Percentiles rank a stretch among this genome's conserved stretches.
phyloP scores from a whole-genome alignment of 2,888 invertebrate species.

The Mythimna vitellina region DNA sequence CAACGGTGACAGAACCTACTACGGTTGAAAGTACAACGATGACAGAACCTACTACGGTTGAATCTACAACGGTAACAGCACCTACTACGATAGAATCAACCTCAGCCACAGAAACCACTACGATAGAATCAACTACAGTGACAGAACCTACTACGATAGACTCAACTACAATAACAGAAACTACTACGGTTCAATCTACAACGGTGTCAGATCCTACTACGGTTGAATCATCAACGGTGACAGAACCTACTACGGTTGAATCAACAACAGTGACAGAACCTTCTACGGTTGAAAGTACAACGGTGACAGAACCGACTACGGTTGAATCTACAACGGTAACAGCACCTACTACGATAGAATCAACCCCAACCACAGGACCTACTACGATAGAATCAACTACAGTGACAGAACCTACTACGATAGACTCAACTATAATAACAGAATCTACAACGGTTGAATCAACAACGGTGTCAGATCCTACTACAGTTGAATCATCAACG shows the following conservation, averaged over 20 bases:
- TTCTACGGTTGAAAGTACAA: background rate
- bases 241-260: background rate
- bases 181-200: background rate
- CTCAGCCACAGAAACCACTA: background rate
- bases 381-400: too few species aligned
- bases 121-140: conserved; percentile 1
- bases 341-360: background rate
- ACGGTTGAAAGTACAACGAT: background rate
- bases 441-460: too few species aligned
- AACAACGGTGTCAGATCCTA: too few species aligned
- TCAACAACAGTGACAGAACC: too few species aligned
- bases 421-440: too few species aligned
- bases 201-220: conserved; percentile 4
- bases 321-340: conserved; percentile 16
- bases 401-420: too few species aligned
- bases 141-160: conserved; percentile 2
- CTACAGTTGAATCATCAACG: too few species aligned
- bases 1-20: background rate
- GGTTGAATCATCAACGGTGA: background rate
- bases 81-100: conserved; percentile 2
- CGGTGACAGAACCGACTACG: background rate
- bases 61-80: conserved; percentile 7
- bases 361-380: background rate
- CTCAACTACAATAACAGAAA: conserved; percentile 4
- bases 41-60: background rate